These are phyloP conservation scores for Albula glossodonta DNA, from an alignment of 2,113 vertebrate genomes.

Conservation along the genomic window DNA sequence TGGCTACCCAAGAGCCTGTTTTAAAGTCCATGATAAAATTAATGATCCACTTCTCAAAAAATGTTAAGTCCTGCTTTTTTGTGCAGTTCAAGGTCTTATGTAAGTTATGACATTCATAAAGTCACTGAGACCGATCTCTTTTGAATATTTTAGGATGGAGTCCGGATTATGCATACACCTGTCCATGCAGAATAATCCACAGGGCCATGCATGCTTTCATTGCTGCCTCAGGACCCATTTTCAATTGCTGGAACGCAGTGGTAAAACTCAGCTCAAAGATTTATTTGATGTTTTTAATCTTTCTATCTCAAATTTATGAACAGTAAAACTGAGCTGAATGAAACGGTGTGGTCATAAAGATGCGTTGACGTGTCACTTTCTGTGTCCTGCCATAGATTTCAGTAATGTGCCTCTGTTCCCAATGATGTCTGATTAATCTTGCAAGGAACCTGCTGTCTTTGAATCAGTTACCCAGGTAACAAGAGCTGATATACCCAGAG, in stretches of 20 bases:
- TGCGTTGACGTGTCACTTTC: background rate
- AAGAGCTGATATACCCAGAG: background rate
- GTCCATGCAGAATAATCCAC: background rate
- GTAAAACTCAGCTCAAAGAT: background rate
- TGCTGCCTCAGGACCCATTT: background rate
- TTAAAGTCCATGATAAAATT: constrained; percentile 25
- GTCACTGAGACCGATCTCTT: background rate
- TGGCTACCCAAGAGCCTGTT: constrained; percentile 33
- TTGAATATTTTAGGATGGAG: background rate
- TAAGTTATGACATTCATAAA: background rate
- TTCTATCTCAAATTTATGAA: background rate
- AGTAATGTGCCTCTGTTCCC: background rate
- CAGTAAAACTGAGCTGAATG: background rate
- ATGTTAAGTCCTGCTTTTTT: background rate
- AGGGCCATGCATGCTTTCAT: background rate
- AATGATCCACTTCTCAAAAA: constrained; percentile 32
- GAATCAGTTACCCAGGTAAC: constrained; percentile 7
- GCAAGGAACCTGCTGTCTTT: background rate
- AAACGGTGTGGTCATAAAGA: background rate
- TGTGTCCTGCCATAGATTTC: background rate
- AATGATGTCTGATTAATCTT: background rate
- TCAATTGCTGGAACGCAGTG: background rate
- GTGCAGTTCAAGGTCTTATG: background rate
- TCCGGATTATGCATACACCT: background rate
- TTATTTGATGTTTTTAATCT: constrained; percentile 5